Conservation (phyloP, 2,888 invertebrate species). For the Caenorhabditis zanzibari region DNA sequence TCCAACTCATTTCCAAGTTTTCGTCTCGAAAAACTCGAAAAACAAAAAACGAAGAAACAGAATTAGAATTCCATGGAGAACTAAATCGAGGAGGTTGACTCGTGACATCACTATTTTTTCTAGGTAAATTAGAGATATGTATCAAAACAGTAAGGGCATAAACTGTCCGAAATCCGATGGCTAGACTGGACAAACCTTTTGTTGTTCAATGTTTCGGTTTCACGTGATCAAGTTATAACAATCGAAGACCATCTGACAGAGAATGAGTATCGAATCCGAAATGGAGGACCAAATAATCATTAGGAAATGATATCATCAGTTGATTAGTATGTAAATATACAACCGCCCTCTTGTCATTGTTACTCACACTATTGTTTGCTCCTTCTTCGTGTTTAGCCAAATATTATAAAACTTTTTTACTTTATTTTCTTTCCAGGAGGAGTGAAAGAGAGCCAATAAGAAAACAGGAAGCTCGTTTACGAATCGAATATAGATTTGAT, state of each 20-base stretch:
- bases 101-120: conserved; percentile 36
- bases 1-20: conserved; percentile 17
- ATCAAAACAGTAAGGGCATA: conserved; percentile 10
- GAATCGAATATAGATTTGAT: conserved; percentile 36
- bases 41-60: conserved; percentile 11
- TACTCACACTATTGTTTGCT: conserved; percentile 39
- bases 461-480: conserved; percentile 50
- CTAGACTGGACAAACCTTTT: conserved; percentile 44
- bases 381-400: conserved; percentile 35
- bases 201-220: conserved; percentile 14
- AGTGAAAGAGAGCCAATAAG: conserved; percentile 33
- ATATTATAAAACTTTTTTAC: conserved; percentile 39
- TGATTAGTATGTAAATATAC: conserved; percentile 53
- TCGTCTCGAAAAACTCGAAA: background rate
- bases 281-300: conserved; percentile 31
- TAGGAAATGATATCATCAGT: conserved; percentile 49
- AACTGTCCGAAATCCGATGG: conserved; percentile 35
- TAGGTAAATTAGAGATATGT: conserved; percentile 12
- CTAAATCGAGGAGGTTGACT: conserved; percentile 12
- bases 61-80: conserved; percentile 39
- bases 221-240: conserved; percentile 47
- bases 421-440: conserved; percentile 27
- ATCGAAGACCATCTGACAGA: conserved; percentile 39
- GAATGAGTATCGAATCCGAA: conserved; percentile 4
- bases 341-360: conserved; percentile 23